Conservation (phyloP, 2,888 invertebrate genomes). For the Frankliniella fusca region DNA sequence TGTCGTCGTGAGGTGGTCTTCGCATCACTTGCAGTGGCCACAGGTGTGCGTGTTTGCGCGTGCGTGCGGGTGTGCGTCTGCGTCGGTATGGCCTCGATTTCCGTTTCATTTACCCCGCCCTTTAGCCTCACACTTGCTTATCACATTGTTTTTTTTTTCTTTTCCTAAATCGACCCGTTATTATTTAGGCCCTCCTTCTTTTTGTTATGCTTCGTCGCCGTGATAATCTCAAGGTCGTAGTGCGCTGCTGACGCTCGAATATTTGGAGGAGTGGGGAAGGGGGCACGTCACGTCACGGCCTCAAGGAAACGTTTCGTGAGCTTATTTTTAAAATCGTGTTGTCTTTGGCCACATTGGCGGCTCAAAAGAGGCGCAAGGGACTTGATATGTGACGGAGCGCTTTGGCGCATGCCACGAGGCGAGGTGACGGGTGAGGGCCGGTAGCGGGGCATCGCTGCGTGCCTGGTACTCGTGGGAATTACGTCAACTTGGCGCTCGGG, state of each 20-base stretch:
- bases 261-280: no score
- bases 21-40: neutral
- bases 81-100: neutral
- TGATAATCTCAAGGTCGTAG: neutral
- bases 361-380: no score
- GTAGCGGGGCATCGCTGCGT: no score
- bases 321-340: no score
- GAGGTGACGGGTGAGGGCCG: no score
- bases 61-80: neutral
- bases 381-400: no score
- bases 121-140: neutral
- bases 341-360: no score
- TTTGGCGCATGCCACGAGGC: no score
- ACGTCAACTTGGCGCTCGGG: no score
- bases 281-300: no score
- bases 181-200: neutral
- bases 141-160: neutral
- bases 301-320: no score
- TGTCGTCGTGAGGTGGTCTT: neutral
- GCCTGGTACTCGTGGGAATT: no score
- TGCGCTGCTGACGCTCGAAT: neutral
- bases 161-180: neutral
- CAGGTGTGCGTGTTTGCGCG: neutral
- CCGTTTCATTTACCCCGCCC: neutral
- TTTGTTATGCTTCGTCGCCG: neutral